Evolutionary conservation across 1,140 invertebrate species (phyloP).

Genomic region (Drosophila aff.): DNA sequence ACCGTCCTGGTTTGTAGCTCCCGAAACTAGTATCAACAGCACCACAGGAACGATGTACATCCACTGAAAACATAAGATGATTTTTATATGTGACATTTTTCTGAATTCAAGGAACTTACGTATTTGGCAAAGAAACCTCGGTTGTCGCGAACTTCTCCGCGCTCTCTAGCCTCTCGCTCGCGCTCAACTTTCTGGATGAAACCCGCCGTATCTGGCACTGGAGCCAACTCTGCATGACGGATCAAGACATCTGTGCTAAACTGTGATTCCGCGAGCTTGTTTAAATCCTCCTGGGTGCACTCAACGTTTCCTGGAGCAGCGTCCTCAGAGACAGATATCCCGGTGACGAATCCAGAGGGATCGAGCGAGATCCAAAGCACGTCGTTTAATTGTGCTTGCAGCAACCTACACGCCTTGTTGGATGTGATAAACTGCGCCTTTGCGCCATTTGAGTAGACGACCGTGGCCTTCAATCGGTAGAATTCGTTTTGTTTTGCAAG

Average conservation of each 20-base stretch:
- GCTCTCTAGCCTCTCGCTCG: conserved; percentile 95
- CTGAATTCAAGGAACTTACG: conserved; percentile 88
- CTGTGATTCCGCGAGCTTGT: conserved; percentile 85
- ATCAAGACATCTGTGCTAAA: conserved; percentile 91
- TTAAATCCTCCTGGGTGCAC: conserved; percentile 84
- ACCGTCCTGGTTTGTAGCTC: conserved; percentile 92
- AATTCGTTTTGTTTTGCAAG: conserved; percentile 90
- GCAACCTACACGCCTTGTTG: conserved; percentile 90
- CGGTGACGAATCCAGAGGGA: conserved; percentile 89
- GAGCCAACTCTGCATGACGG: conserved; percentile 90
- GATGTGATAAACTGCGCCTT: conserved; percentile 91
- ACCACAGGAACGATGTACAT: conserved; percentile 97
- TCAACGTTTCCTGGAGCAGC: conserved; percentile 85
- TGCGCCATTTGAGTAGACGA: conserved; percentile 88
- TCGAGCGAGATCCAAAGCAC: conserved; percentile 90
- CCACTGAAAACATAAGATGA: conserved; percentile 89
- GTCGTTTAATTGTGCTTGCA: conserved; percentile 89
- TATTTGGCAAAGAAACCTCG: conserved; percentile 98
- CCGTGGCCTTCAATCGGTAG: conserved; percentile 90
- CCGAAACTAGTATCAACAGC: conserved; percentile 93
- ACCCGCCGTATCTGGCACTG: conserved; percentile 95
- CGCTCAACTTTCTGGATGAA: conserved; percentile 96
- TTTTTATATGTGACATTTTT: conserved; percentile 51
- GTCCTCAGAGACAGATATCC: conserved; percentile 87
- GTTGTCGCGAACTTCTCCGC: conserved; percentile 96